Base-by-base conservation (phyloP, 2,113 vertebrate species). In the Girardinichthys multiradiatus region DNA sequence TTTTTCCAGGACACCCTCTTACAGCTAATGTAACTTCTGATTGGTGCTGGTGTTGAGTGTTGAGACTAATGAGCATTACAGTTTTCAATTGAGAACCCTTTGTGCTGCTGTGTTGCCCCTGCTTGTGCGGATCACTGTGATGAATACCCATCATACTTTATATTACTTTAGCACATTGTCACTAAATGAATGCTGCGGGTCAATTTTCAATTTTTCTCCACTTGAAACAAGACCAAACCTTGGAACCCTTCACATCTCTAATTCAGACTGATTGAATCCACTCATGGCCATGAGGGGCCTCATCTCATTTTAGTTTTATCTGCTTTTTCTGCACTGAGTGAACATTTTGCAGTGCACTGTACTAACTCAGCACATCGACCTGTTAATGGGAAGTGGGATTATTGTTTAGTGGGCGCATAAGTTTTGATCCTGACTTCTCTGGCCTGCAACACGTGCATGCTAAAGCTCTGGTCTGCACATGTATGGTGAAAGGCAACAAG, bases 61-160 rank as follows among this genome's bases (percentile, higher is more conserved):
- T 87, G 68, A 79, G 54, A 62, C 84, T 93, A 94, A 94, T 93
- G 90, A 93, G 84, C 87, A 86, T 92, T 93, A 90, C 90, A 88
- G 86, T 89, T 93, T 92, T 92, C 89, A 92, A 94, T 94, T 93
- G 87, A 92, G 91, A 94, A 87, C 90, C 70, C 92, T 93, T 92
- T 92, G 91, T 91, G 84, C 82, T 70, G 67, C 86, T 79, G 83
- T 82, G 82, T 82, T 79, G 82, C 74, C 83, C 88, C 82, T 76
- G 89, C 90, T 94, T 90, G 88, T 87, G 76, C 86, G 82, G 90
- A 93, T 94, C 85, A 79, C 87, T 71, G 74, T 87, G 89, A 93
- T 94, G 91, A 94, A 94, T 91, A 91, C 85, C 85, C 89, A 87
- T 93, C 90, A 89, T 83, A 87, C 89, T 89, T 89, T 90, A 92